Conservation (phyloP, 2,888 invertebrate species). For the Acanthosepion lycidas region DNA sequence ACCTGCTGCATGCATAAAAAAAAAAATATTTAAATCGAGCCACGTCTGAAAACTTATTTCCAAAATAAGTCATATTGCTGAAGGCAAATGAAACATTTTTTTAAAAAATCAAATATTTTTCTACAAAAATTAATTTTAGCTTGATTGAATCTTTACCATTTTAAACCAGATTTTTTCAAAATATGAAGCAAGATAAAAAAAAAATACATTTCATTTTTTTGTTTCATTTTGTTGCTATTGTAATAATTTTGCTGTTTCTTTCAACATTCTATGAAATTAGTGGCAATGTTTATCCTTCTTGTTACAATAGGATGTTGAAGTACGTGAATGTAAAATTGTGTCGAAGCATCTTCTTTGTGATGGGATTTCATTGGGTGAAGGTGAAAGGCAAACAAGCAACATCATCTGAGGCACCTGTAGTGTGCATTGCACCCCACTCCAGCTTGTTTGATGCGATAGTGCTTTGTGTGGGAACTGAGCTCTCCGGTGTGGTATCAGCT, state of each 20-base stretch:
- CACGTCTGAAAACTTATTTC: too few relatives aligned
- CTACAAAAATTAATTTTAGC: too few relatives aligned
- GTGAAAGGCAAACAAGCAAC: slow-evolving; percentile 58
- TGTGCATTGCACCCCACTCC: slow-evolving; percentile 92
- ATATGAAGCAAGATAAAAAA: background rate
- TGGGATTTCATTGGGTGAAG: slow-evolving; percentile 64
- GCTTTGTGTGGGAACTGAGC: slow-evolving; percentile 55
- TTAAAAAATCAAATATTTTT: too few relatives aligned
- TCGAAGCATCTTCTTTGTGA: slow-evolving; percentile 56
- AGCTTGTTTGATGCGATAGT: slow-evolving; percentile 87
- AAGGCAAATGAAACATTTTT: too few relatives aligned
- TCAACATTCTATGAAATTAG: background rate
- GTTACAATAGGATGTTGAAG: slow-evolving; percentile 44
- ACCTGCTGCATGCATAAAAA: too few relatives aligned
- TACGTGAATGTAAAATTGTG: slow-evolving; percentile 35
- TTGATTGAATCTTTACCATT: too few relatives aligned
- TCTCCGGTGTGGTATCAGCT: slow-evolving; percentile 62
- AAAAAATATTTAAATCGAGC: too few relatives aligned
- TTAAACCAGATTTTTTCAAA: background rate
- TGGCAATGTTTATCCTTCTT: slow-evolving; percentile 39
- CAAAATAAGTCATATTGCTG: too few relatives aligned
- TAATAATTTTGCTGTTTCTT: background rate
- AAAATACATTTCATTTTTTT: background rate
- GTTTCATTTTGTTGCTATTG: background rate
- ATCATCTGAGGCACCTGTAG: slow-evolving; percentile 76